Base-by-base conservation (phyloP, 1,140 invertebrate genomes). In the Leptonema lineaticorne region DNA sequence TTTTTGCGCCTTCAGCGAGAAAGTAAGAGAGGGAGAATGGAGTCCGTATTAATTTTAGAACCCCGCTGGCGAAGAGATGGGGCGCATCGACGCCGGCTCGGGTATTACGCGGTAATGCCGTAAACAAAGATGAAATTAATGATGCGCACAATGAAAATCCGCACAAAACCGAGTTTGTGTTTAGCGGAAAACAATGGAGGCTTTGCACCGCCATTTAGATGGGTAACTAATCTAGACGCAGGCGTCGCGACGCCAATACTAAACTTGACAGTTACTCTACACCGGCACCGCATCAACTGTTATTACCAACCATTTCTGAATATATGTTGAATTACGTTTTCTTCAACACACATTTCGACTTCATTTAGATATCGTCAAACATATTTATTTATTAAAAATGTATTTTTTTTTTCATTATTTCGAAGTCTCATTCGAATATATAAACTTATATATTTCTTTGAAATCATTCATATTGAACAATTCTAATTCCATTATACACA, bases 81-180 rank as follows among this genome's bases (percentile, higher is more conserved):
- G 62, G 29, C 58, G 64, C 37, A 41, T 26, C 57, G 69, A 53
- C 63, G 60, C 41, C 33, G 48, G 62, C 45, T 57, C n/a, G 68
- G 65, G 67, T 72, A 72, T 72, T 69, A 72, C 50, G 67, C 67
- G 50, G 68, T 72, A 69, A 72, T 72, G 62, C 71, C 71, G 62
- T 72, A 72, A 72, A 72, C 71, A 72, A 72, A 72, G 71, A 72
- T 69, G 68, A 72, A 72, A 72, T 72, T 72, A 72, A 72, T 72
- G 71, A 72, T 69, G 70, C 70, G 68, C 67, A 69, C 71, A 72
- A 65, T 69, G 71, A 69, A 72, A 72, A 72, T 72, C 70, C 70
- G 63, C 63, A 72, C 70, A 72, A 71, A 72, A 72, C 70, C 70
- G 70, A 72, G 67, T 69, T 72, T 72, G 63, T 66, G 69, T 72